Conservation (phyloP, 2,797 vertebrate species). For the Corythornis leucogaster region DNA sequence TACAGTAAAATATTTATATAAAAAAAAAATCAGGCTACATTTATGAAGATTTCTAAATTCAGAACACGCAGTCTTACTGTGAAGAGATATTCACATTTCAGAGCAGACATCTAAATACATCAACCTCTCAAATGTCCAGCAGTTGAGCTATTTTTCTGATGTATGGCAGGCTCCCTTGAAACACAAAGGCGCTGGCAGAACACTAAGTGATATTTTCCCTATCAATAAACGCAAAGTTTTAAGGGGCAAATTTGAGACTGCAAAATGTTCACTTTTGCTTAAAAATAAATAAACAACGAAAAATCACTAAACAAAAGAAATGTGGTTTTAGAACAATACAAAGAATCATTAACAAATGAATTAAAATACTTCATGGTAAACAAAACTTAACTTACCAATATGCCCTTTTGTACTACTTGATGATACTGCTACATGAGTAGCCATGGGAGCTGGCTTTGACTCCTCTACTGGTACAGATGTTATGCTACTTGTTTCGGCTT, state of each 20-base stretch:
- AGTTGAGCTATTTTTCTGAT: background rate
- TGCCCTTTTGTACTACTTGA: slow-evolving; percentile 86
- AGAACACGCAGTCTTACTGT: background rate
- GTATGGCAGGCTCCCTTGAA: background rate
- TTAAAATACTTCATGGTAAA: background rate
- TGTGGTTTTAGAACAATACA: background rate
- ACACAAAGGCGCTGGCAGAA: background rate
- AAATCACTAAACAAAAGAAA: background rate
- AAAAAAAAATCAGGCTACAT: background rate
- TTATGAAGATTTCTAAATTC: slow-evolving; percentile 9
- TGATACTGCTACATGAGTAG: slow-evolving; percentile 86
- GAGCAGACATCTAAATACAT: slow-evolving; percentile 10
- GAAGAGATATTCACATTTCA: slow-evolving; percentile 3
- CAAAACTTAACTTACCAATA: slow-evolving; percentile 82
- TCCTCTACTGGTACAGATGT: slow-evolving; percentile 90
- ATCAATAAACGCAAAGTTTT: background rate
- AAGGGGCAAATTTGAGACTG: background rate
- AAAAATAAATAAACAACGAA: background rate
- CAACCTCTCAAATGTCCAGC: slow-evolving; percentile 13
- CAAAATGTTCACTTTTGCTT: background rate
- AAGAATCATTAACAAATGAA: background rate
- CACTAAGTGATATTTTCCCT: background rate
- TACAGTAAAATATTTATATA: background rate
- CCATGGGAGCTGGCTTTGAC: slow-evolving; percentile 84
- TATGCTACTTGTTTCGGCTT: slow-evolving; percentile 91